These are phyloP conservation scores for Crotalus helleri DNA, from an alignment of 2,113 vertebrate species.

Conservation along the genomic window DNA sequence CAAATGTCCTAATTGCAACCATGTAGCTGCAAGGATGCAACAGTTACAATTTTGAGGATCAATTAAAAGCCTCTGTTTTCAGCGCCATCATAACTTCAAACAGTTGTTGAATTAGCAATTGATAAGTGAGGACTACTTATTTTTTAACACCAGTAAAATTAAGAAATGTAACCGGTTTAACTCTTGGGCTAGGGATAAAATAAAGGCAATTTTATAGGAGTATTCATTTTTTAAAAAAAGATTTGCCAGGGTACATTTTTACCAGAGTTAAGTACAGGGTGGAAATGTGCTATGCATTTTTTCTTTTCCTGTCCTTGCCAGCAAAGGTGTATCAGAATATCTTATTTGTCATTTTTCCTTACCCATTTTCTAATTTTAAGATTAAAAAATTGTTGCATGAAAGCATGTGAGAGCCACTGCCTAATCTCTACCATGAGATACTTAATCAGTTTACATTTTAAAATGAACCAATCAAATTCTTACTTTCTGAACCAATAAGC, in stretches of 20 bases:
- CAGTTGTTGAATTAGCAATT: neutral
- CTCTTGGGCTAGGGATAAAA: neutral
- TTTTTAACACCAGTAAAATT: neutral
- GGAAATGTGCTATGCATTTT: neutral
- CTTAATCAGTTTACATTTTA: neutral
- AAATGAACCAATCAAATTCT: neutral
- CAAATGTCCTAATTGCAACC: neutral
- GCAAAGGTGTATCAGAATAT: neutral
- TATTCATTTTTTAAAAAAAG: neutral
- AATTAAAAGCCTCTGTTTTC: neutral
- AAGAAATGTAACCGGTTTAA: neutral
- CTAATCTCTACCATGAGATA: neutral
- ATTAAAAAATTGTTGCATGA: neutral
- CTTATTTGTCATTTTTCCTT: neutral
- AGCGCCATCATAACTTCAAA: neutral
- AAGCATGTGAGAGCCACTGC: neutral
- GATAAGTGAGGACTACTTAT: neutral
- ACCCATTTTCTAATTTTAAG: neutral
- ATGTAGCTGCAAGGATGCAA: neutral
- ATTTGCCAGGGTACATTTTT: neutral
- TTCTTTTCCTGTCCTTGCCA: neutral
- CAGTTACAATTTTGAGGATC: neutral
- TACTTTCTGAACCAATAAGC: neutral
- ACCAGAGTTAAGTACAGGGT: neutral
- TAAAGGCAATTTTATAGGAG: neutral